Base-by-base conservation (phyloP, 2,113 vertebrate genomes). In the Hypanus sabinus region DNA sequence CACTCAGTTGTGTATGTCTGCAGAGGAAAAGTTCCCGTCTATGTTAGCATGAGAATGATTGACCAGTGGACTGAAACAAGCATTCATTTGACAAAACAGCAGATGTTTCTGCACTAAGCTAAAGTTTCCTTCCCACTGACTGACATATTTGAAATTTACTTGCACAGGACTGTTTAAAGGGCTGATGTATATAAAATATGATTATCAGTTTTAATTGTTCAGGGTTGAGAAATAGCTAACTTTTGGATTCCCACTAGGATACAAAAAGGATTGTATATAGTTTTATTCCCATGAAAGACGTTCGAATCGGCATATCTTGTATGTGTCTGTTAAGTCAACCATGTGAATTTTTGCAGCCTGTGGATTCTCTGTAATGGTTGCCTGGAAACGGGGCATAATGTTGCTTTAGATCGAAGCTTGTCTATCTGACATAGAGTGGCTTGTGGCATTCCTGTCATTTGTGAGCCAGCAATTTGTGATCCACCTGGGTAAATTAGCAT, bases 321-420 rank as follows among this genome's bases (percentile, higher is more conserved):
- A 70, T 92, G 33, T 93, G 68, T 55, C 30, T 75, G 70, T 30
- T 93, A 5, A 73, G 20, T 87, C 55, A 60, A 75, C 68, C 68
- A 73, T 73, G 10, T 71, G 65, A 92, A 68, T 71, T 38, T 46
- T 92, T 73, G 91, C 91, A 73, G 68, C 91, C 70, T 55, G 68
- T 93, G 14, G 24, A 93, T 93, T 93, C 70, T 73, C 55, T 73
- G 12, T 46, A 55, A 46, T 75, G 91, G 68, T 93, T 93, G 91
- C 91, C 70, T 46, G 91, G 91, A 38, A 55, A 93, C 91, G 73
- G 33, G 24, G 36, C 36, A 55, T 55, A 73, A 9, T 75, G 38
- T 73, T 30, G 38, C 68, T 93, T 75, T 24, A 55, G 36, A 75
- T 73, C 24, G 24, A 93, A 38, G 91, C 38, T 4, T 30, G 24